phyloP scores from a whole-genome alignment of 2,113 vertebrate genomes.

The Irena cyanogastra region DNA sequence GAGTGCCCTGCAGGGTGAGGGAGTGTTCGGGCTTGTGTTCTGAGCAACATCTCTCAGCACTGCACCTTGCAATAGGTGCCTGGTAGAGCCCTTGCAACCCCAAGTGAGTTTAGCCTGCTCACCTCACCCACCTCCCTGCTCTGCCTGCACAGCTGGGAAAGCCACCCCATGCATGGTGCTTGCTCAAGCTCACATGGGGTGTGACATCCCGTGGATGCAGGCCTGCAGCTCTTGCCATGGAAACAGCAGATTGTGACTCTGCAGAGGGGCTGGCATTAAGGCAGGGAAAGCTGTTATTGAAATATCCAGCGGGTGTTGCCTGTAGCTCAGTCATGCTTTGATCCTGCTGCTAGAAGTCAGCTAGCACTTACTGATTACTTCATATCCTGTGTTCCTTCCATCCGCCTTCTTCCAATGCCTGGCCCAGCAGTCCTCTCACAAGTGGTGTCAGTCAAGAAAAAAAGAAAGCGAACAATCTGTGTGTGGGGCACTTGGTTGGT shows the following conservation, averaged over 20 bases:
- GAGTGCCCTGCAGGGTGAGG: not conserved
- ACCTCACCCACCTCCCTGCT: fast-evolving
- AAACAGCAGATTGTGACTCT: not conserved
- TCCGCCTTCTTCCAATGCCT: not conserved
- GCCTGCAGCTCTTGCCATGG: not conserved
- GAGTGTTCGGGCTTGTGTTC: not conserved
- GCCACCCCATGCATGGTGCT: fast-evolving
- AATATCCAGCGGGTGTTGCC: fast-evolving
- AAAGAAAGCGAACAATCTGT: not conserved
- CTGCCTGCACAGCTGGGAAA: fast-evolving
- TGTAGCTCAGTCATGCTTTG: not conserved
- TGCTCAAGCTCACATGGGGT: fast-evolving
- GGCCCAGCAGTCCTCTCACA: not conserved
- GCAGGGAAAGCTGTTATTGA: not conserved
- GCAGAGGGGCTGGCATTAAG: not conserved
- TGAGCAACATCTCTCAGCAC: not conserved
- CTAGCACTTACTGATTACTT: not conserved
- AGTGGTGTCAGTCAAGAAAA: not conserved
- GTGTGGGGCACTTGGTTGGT: fast-evolving
- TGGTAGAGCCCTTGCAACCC: not conserved
- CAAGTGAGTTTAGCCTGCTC: not conserved
- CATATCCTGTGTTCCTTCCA: not conserved
- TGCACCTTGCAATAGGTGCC: not conserved
- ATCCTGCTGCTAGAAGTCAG: not conserved
- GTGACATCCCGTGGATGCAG: not conserved